Conservation (phyloP, 2,888 invertebrate genomes). For the Diploptera punctata region DNA sequence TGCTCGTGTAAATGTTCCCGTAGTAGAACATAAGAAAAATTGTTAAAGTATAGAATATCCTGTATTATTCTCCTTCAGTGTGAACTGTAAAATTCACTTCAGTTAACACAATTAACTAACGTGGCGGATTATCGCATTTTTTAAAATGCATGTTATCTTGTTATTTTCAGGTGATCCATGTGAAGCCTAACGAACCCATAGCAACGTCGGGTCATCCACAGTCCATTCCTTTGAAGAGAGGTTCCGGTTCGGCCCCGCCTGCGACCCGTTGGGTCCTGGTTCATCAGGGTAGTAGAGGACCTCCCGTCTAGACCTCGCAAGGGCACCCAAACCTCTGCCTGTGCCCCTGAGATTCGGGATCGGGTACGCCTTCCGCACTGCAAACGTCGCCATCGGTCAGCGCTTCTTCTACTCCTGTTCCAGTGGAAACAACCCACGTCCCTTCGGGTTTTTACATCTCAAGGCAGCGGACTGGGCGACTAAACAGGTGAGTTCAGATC, state of each 20-base stretch:
- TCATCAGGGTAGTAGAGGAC: slow-evolving; percentile 66
- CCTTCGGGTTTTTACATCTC: slow-evolving; percentile 43
- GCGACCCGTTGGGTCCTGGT: slow-evolving; percentile 69
- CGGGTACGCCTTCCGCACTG: slow-evolving; percentile 16
- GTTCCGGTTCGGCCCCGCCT: slow-evolving; percentile 73
- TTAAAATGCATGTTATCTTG: too few relatives aligned
- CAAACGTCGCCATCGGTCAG: background rate
- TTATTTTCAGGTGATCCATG: slow-evolving; percentile 20
- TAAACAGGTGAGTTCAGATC: background rate
- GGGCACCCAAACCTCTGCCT: slow-evolving; percentile 38
- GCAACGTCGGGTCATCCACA: background rate
- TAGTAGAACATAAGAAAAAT: too few relatives aligned
- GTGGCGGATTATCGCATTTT: too few relatives aligned
- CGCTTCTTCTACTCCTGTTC: background rate
- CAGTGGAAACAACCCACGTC: slow-evolving; percentile 21
- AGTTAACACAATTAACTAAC: too few relatives aligned
- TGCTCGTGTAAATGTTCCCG: too few relatives aligned
- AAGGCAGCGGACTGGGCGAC: background rate
- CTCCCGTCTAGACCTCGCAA: slow-evolving; percentile 63
- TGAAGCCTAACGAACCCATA: background rate
- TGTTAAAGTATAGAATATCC: too few relatives aligned
- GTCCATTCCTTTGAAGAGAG: slow-evolving; percentile 59
- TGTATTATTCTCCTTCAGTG: too few relatives aligned
- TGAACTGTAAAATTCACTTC: too few relatives aligned
- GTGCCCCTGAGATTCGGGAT: slow-evolving; percentile 37